Evolutionary conservation across 2,113 vertebrate genomes (phyloP), one percentile per base, ranked within the genome.

Genomic region (Heterotis niloticus): DNA sequence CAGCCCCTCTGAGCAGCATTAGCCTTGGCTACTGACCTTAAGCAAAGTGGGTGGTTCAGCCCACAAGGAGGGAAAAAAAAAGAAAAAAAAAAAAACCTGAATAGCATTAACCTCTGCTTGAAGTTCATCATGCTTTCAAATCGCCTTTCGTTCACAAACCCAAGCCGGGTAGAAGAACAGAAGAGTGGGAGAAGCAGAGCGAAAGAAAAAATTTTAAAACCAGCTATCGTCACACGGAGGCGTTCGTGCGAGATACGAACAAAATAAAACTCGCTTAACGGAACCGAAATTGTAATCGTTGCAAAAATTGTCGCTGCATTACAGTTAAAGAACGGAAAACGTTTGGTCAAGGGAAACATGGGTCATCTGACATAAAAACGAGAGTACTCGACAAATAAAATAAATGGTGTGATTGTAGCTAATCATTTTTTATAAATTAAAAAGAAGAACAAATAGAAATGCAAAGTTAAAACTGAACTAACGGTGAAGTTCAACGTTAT

Each of bases 11-110:
- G 90, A 92, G 91, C 91, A 90, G 92, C 92, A 91, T 95, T 94
- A 92, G 90, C 92, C 90, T 95, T 92, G 92, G 92, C 92, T 90
- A 89, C 88, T 94, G 94, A 98, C 95, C 96, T 96, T 92, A 94
- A 92, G 93, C 94, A 92, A 94, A 93, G 94, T 95, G 94, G 94
- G 96, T 96, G 96, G 94, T 94, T 96, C 90, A 91, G 91, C 91
- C 90, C 89, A 84, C 80, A 64, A 79, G 67, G 18, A 26, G 24
- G 13, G n/a, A n/a, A n/a, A n/a, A n/a, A n/a, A n/a, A n/a, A 12
- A n/a, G 66, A 24, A 81, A 82, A 56, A 73, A 79, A 80, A 83
- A 82, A 91, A 93, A 92, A 91, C 89, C 91, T 94, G 92, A 94
- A 94, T 92, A 93, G 92, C 89, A 91, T 92, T 94, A 95, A 98